Conservation (phyloP, 2,888 invertebrate genomes). For the Pocota personata region DNA sequence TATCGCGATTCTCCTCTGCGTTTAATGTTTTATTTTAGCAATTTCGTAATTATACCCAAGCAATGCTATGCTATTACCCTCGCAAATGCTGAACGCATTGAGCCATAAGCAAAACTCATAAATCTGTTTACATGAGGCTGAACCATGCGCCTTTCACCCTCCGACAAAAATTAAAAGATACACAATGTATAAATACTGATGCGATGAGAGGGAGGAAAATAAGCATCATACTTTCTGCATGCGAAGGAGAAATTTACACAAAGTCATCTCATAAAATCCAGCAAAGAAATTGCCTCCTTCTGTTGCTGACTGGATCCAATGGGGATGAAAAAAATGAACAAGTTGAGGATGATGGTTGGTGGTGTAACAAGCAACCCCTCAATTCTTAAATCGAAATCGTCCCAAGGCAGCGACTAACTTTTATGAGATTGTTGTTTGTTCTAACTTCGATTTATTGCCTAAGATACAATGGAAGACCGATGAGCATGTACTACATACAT, state of each 20-base stretch:
- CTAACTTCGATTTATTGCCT: conserved; percentile 54
- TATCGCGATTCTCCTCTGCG: conserved; percentile 11
- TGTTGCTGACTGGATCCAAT: conserved; percentile 19
- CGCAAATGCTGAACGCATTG: conserved; percentile 44
- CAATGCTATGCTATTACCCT: conserved; percentile 13
- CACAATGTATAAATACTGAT: neutral
- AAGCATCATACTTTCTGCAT: conserved; percentile 1
- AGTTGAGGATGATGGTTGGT: conserved; percentile 9
- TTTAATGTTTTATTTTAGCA: conserved; percentile 43
- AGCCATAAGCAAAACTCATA: conserved; percentile 59
- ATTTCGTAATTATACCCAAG: conserved; percentile 54
- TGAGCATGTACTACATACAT: neutral
- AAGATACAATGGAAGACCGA: conserved; percentile 26
- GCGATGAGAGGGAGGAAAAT: neutral
- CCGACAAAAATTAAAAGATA: conserved; percentile 26
- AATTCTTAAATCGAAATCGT: conserved; percentile 50
- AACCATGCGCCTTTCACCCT: neutral
- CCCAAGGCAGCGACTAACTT: conserved; percentile 50
- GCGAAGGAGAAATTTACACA: conserved; percentile 32
- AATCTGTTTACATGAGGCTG: conserved; percentile 42
- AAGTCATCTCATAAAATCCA: conserved; percentile 52
- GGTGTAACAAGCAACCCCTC: conserved; percentile 10
- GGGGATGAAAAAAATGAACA: conserved; percentile 8
- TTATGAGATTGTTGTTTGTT: conserved; percentile 58
- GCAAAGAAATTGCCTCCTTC: conserved; percentile 29